These are phyloP conservation scores for Rugalucina vietnamica DNA, from an alignment of 2,888 invertebrate species.

Conservation along the genomic window DNA sequence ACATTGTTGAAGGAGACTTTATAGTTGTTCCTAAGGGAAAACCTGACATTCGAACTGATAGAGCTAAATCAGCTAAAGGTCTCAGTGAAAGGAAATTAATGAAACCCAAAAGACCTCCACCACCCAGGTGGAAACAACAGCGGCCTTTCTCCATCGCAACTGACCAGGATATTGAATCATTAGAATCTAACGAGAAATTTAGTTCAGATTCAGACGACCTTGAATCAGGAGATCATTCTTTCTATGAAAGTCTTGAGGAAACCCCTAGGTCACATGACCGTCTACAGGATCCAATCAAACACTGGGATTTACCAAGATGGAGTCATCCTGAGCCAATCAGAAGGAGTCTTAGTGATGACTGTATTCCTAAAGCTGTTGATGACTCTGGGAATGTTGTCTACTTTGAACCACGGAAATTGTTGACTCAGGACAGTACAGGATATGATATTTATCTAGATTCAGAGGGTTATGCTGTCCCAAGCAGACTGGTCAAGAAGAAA, in stretches of 20 bases:
- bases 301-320: slow-evolving; percentile 65
- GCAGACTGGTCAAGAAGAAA: slow-evolving; percentile 63
- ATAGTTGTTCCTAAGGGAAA: neutral
- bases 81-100: slow-evolving; percentile 6
- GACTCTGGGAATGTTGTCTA: slow-evolving; percentile 67
- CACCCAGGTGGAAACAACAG: slow-evolving; percentile 54
- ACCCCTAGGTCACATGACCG: neutral
- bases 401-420: slow-evolving; percentile 65
- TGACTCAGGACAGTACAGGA: slow-evolving; percentile 51
- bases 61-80: neutral
- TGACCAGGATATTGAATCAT: neutral
- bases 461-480: slow-evolving; percentile 78
- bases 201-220: slow-evolving; percentile 28
- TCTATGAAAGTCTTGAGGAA: slow-evolving; percentile 54
- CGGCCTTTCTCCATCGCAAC: slow-evolving; percentile 63
- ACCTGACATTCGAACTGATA: neutral
- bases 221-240: slow-evolving; percentile 19
- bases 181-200: slow-evolving; percentile 26
- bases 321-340: slow-evolving; percentile 63
- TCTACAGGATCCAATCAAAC: slow-evolving; percentile 55
- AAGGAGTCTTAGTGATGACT: slow-evolving; percentile 77
- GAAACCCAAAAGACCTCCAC: slow-evolving; percentile 65
- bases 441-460: slow-evolving; percentile 77
- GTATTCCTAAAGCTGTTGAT: slow-evolving; percentile 66
- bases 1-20: neutral